A percentile compares a stretch with the other conserved stretches of the same genome.
Conservation (phyloP, 2,797 vertebrate genomes). For the Aulostomus chinensis region DNA sequence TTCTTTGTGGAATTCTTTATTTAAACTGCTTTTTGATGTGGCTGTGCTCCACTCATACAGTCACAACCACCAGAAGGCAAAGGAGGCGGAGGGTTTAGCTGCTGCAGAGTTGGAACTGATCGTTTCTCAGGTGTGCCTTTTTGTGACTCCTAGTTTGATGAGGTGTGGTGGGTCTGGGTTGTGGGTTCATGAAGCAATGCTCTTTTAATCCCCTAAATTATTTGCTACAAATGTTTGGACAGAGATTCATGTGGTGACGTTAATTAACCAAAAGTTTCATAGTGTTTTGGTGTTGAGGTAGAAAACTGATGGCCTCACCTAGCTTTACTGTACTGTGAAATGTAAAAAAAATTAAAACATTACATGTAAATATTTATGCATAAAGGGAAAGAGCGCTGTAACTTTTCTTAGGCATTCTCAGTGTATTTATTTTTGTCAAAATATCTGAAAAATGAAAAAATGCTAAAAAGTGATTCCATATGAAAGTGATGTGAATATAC, state of each 20-base stretch:
- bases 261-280: too few relatives aligned
- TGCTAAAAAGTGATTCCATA: constrained; percentile 4
- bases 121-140: constrained; percentile 55
- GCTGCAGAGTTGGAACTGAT: constrained; percentile 5
- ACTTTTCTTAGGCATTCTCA: constrained; percentile 8
- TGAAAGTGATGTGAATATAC: constrained; percentile 1
- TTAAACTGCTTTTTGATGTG: constrained; percentile 1
- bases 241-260: not conserved
- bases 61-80: not conserved
- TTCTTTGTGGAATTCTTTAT: constrained; percentile 3
- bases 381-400: not conserved
- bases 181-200: not conserved
- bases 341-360: not conserved
- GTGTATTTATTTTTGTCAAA: constrained; percentile 33
- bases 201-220: not conserved
- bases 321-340: not conserved
- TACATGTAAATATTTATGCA: constrained; percentile 19
- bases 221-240: constrained; percentile 9
- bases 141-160: constrained; percentile 15
- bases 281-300: too few relatives aligned
- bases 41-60: not conserved
- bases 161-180: constrained; percentile 5
- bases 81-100: constrained; percentile 7
- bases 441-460: constrained; percentile 10
- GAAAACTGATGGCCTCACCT: not conserved